Base-by-base conservation (phyloP, 2,888 invertebrate species). In the Sabatieria punctata region DNA sequence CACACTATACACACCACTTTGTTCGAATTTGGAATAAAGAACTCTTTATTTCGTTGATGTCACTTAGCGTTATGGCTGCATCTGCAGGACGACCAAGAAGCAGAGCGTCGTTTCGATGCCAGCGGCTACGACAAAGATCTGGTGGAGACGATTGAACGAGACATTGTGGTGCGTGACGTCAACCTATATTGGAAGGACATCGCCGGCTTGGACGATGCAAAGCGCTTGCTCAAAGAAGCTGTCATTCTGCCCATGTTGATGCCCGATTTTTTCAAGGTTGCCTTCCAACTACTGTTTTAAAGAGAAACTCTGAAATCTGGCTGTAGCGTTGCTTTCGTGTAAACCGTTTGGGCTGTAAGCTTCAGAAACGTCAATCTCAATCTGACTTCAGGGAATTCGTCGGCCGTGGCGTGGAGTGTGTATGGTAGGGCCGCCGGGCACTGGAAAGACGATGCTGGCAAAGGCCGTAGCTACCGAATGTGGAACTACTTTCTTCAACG, bases 241-340 rank as follows among this genome's bases (percentile, higher is more conserved):
- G 91, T 95, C 8, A 91, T 97, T 35, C 72, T 95, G 61, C 95
- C 95, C 2, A 82, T 93, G 78, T 79, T 85, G 76, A 89, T 95
- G 80, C 95, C 95, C 1, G 88, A 93, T 63, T 95, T 86, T 71
- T 97, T 97, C 69, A 89, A 68, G 55, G 72, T 71, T 25, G 30
- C 30, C 30, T 30, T 11, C 8, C 30, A 8, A 15, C 30, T n/a
- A n/a, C n/a, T n/a, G n/a, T n/a, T n/a, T n/a, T n/a, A n/a, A n/a
- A n/a, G n/a, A n/a, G n/a, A n/a, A n/a, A n/a, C n/a, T n/a, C n/a
- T n/a, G n/a, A n/a, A n/a, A n/a, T n/a, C n/a, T n/a, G n/a, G n/a
- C n/a, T n/a, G n/a, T n/a, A n/a, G n/a, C n/a, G n/a, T n/a, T n/a
- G n/a, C n/a, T n/a, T n/a, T n/a, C n/a, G n/a, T n/a, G n/a, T n/a